phyloP scores from a whole-genome alignment of 2,888 invertebrate genomes.

The Mesodorylaimus sp. region DNA sequence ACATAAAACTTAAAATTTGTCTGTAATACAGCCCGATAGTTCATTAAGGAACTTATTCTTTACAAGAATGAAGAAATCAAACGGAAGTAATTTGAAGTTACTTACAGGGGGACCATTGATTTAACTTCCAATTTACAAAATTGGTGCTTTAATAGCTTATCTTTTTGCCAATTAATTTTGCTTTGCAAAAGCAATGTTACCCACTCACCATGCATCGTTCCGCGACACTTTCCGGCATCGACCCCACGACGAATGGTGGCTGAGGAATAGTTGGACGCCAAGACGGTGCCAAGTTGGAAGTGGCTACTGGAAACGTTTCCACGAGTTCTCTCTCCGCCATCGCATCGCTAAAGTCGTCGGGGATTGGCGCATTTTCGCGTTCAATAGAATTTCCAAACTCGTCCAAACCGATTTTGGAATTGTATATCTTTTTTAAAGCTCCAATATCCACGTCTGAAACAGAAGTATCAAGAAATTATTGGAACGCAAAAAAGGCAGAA shows the following conservation, averaged over 20 bases:
- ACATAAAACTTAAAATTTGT: no score
- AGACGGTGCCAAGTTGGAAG: background rate
- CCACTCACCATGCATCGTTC: conserved; percentile 49
- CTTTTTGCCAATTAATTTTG: no score
- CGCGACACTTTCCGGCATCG: conserved; percentile 62
- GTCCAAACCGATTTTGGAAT: background rate
- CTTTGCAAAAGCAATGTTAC: no score
- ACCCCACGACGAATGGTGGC: conserved; percentile 68
- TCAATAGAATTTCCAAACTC: no score
- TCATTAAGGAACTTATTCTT: no score
- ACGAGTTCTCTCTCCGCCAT: background rate
- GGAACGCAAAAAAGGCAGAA: background rate
- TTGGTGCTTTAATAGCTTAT: no score
- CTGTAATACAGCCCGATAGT: no score
- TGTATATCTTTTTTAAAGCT: conserved; percentile 2
- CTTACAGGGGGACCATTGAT: no score
- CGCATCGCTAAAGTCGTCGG: background rate
- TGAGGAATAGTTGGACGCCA: conserved; percentile 37
- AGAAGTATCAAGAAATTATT: background rate
- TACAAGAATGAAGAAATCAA: no score
- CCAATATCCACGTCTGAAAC: conserved; percentile 3
- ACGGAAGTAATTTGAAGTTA: no score
- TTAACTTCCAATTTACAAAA: no score
- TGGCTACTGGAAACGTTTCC: background rate
- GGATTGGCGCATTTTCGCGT: background rate